Evolutionary conservation across 1,140 invertebrate species (phyloP).

Genomic region (Antheraea pernyi): DNA sequence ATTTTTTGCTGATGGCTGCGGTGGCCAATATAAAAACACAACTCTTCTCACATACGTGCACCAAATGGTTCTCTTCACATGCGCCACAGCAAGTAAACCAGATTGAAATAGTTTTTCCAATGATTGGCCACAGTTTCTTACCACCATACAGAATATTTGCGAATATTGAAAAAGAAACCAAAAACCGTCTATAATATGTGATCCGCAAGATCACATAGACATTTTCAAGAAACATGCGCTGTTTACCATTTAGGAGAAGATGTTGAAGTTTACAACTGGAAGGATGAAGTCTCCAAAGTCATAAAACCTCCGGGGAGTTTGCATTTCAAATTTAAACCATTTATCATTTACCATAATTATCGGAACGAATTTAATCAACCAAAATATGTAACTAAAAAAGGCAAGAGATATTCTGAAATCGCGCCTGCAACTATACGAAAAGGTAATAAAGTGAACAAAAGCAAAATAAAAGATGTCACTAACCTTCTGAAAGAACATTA

Average conservation of each 20-base stretch:
- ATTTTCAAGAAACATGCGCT: background rate
- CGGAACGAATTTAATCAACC: no score
- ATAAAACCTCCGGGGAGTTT: no score
- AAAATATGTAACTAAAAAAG: no score
- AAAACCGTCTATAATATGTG: background rate
- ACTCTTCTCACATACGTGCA: background rate
- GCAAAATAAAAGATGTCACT: background rate
- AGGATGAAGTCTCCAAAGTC: no score
- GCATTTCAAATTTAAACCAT: background rate
- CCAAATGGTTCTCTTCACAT: background rate
- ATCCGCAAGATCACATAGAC: background rate
- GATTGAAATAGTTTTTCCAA: background rate
- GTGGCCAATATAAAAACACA: background rate
- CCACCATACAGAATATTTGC: background rate
- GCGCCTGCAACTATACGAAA: no score
- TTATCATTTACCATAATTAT: slow-evolving; percentile 15
- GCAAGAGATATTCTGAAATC: no score
- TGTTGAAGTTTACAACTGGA: no score
- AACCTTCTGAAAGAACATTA: background rate
- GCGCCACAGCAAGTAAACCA: background rate
- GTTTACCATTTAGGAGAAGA: no score
- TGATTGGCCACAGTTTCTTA: background rate
- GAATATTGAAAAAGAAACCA: background rate
- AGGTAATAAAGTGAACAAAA: no score
- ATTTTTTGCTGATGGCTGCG: background rate